Evolutionary conservation across 2,888 invertebrate genomes (phyloP).

Genomic region (Unio delphinus): DNA sequence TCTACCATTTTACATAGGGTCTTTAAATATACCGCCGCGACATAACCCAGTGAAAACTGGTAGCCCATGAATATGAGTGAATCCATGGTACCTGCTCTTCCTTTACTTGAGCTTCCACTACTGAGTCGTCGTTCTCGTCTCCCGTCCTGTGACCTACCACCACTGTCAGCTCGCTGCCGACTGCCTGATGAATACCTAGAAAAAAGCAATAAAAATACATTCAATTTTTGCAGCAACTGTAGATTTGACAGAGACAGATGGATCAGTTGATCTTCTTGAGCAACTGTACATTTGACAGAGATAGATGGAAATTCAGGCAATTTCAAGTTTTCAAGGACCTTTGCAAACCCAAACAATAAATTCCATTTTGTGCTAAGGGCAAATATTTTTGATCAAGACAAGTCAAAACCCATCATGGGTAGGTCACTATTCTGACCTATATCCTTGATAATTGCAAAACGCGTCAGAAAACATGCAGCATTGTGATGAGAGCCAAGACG

Average conservation of each 20-base stretch:
- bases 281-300: neutral
- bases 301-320: neutral
- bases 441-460: too few relatives aligned
- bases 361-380: too few relatives aligned
- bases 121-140: conserved; percentile 50
- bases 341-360: too few relatives aligned
- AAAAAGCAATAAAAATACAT: too few relatives aligned
- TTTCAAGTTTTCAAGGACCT: too few relatives aligned
- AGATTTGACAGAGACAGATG: neutral
- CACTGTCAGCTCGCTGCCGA: conserved; percentile 14
- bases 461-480: too few relatives aligned
- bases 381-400: too few relatives aligned
- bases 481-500: too few relatives aligned
- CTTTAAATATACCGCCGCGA: too few relatives aligned
- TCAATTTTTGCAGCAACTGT: neutral
- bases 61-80: neutral
- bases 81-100: conserved; percentile 43
- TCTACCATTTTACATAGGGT: too few relatives aligned
- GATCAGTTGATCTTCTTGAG: neutral
- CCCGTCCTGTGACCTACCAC: conserved; percentile 41
- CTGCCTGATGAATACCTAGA: conserved; percentile 18
- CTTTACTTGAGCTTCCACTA: conserved; percentile 58
- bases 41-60: neutral
- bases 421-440: too few relatives aligned
- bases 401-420: too few relatives aligned